These are phyloP conservation scores for Blastobasis lacticolella DNA, from an alignment of 2,888 invertebrate genomes.

Conservation along the genomic window DNA sequence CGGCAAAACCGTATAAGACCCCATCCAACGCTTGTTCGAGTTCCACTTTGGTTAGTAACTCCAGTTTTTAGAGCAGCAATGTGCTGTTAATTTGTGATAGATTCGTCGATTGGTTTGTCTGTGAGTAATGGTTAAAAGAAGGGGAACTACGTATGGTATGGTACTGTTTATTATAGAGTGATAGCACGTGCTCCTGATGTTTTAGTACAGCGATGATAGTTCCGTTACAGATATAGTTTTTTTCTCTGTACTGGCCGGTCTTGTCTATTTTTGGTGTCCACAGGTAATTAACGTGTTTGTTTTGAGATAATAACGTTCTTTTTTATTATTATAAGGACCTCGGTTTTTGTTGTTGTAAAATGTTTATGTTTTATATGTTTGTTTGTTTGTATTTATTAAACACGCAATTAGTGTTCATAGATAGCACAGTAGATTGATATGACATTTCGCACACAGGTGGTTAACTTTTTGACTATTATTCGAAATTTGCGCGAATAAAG, in stretches of 20 bases:
- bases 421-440: no score
- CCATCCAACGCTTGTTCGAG: slow-evolving; percentile 42
- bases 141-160: slow-evolving; percentile 35
- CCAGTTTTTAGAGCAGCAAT: slow-evolving; percentile 23
- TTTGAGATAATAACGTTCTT: no score
- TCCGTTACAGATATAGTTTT: slow-evolving; percentile 48
- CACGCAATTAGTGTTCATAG: no score
- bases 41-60: slow-evolving; percentile 9
- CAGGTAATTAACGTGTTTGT: no score
- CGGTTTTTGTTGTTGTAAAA: no score
- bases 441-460: no score
- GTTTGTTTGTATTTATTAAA: no score
- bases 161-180: slow-evolving; percentile 42
- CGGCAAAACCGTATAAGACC: slow-evolving; percentile 20
- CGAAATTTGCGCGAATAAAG: no score
- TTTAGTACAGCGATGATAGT: slow-evolving; percentile 33
- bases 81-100: slow-evolving; percentile 20
- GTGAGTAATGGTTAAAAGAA: slow-evolving; percentile 22
- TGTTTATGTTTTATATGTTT: no score
- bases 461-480: no score
- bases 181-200: slow-evolving; percentile 51
- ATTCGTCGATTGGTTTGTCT: slow-evolving; percentile 25
- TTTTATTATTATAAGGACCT: no score
- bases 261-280: slow-evolving; percentile 19
- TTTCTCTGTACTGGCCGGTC: neutral